These are phyloP conservation scores for Pelobates fuscus DNA, from an alignment of 2,113 vertebrate genomes.

Conservation along the genomic window DNA sequence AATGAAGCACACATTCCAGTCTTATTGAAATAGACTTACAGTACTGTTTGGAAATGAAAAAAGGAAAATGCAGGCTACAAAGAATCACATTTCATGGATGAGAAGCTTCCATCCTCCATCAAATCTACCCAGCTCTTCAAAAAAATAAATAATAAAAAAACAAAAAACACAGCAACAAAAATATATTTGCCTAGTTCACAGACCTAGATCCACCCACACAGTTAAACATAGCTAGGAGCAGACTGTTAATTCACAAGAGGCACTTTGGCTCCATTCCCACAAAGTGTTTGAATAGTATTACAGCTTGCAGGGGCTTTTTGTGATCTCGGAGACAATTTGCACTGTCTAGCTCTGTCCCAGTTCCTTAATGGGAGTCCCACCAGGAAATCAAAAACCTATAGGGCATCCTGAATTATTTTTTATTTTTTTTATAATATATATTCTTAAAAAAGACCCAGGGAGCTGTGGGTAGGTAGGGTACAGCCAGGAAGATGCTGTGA, in stretches of 20 bases:
- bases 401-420: no score
- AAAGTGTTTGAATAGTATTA: constrained; percentile 44
- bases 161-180: constrained; percentile 33
- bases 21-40: constrained; percentile 56
- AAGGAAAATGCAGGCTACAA: constrained; percentile 55
- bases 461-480: neutral
- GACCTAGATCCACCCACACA: constrained; percentile 50
- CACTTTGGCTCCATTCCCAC: constrained; percentile 41
- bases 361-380: neutral
- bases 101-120: neutral
- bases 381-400: neutral
- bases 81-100: constrained; percentile 53
- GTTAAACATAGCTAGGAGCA: constrained; percentile 48
- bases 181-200: constrained; percentile 44
- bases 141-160: constrained; percentile 4
- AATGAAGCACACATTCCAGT: constrained; percentile 67
- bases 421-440: no score
- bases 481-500: neutral
- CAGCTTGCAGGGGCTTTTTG: constrained; percentile 30
- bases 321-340: constrained; percentile 9
- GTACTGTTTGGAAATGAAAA: constrained; percentile 56
- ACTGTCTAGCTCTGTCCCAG: neutral
- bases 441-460: no score
- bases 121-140: constrained; percentile 5
- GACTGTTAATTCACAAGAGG: constrained; percentile 41